These are phyloP conservation scores for Octodon degus DNA, from an alignment of 2,113 vertebrate genomes.

Conservation along the genomic window DNA sequence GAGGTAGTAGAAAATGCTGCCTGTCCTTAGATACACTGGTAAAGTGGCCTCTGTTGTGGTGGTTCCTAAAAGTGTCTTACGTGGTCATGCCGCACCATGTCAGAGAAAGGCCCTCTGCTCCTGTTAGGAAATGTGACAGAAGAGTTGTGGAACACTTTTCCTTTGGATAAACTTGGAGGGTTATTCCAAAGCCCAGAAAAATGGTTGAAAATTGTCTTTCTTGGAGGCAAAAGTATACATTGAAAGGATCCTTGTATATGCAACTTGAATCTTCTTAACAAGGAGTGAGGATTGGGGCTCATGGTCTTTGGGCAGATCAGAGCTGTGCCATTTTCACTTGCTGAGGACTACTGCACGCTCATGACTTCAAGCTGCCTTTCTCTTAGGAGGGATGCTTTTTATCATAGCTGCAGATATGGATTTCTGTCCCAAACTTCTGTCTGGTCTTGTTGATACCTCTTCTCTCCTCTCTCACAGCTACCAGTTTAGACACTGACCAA, in stretches of 20 bases:
- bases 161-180: background rate
- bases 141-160: background rate
- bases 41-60: fast-evolving
- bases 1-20: background rate
- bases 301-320: background rate
- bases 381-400: background rate
- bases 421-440: background rate
- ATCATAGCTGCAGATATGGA: background rate
- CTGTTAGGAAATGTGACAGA: background rate
- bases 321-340: background rate
- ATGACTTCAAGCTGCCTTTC: background rate
- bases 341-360: background rate
- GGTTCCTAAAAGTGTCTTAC: constrained; percentile 44
- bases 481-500: background rate
- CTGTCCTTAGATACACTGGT: background rate
- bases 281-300: background rate
- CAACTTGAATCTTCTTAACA: background rate
- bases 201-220: background rate
- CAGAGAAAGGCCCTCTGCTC: background rate
- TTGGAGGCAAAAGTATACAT: background rate
- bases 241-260: background rate
- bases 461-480: background rate
- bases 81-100: background rate
- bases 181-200: constrained; percentile 25
- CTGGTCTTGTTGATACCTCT: background rate